Base-by-base conservation (phyloP, 92 coral and sea anemone genomes). In the Isaurus tuberculatus region DNA sequence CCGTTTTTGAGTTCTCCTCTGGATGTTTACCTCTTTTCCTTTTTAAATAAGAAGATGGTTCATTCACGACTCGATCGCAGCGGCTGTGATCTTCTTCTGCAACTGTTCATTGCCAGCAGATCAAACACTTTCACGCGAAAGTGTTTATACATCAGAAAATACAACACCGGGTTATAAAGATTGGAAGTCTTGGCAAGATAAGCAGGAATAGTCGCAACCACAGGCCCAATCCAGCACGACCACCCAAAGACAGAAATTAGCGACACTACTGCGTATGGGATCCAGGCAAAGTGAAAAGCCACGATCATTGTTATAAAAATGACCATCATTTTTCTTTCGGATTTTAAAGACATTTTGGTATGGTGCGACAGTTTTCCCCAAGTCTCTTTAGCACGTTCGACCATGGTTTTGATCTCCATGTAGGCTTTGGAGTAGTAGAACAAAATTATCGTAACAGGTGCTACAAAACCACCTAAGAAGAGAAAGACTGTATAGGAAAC, bases 281-380 rank as follows among this genome's bases (percentile, higher is more conserved):
- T 87, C 95, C 98, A 94, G 55, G 95, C 95, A 25, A 92, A 3
- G 5, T 91, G 75, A 72, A 83, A 94, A 20, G 86, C 93, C 16
- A 75, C 65, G 30, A 86, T 84, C 90, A 94, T 90, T 11, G 80
- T 73, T 40, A 78, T 80, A 14, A 86, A 83, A 67, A 91, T 78
- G 55, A 83, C 71, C 20, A 85, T 85, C 57, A 90, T 83, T 32
- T 80, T 77, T 8, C 49, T 79, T 31, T 86, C 68, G 23, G 90
- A 85, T 44, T 40, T 72, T 10, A 86, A 46, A 26, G 91, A 86
- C 65, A 70, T 65, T 61, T 83, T 79, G 16, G 97, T 89, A 1
- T 80, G 75, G 2, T 51, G 67, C 4, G 92, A 78, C 36, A 40
- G 31, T 20, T 79, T 14, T 11, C 97, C 94, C 94, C 94, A 93